Evolutionary conservation across 2,888 invertebrate species (phyloP).

Genomic region (Cactoblastis cactorum): DNA sequence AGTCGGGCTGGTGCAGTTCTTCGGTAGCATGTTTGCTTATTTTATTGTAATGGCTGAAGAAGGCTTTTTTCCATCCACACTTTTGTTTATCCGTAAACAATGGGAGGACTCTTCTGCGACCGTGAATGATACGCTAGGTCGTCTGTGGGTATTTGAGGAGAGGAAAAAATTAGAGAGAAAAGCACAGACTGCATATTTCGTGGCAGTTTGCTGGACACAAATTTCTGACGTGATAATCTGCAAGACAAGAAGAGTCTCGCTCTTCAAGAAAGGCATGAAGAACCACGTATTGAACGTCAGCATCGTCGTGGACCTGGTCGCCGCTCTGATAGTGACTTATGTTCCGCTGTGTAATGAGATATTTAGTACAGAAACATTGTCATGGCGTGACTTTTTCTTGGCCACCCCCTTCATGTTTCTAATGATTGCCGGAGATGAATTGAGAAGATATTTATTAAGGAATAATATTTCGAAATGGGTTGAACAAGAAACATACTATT

Average conservation of each 20-base stretch:
- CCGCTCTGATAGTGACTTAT: constrained; percentile 84
- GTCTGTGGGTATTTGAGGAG: constrained; percentile 85
- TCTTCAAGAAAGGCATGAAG: constrained; percentile 87
- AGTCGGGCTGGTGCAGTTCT: constrained; percentile 91
- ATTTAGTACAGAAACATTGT: constrained; percentile 84
- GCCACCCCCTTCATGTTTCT: constrained; percentile 85
- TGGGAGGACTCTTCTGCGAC: constrained; percentile 85
- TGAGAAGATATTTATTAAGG: constrained; percentile 84
- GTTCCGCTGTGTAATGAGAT: constrained; percentile 83
- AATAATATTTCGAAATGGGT: constrained; percentile 84
- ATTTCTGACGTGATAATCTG: constrained; percentile 88
- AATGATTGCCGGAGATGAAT: constrained; percentile 87
- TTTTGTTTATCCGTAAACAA: constrained; percentile 83
- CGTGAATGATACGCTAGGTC: constrained; percentile 86
- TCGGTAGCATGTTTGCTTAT: constrained; percentile 88
- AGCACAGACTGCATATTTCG: constrained; percentile 89
- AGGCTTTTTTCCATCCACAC: constrained; percentile 84
- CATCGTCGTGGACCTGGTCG: constrained; percentile 81
- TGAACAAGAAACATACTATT: constrained; percentile 87
- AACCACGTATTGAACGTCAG: constrained; percentile 82
- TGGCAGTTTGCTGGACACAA: constrained; percentile 87
- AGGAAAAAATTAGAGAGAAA: constrained; percentile 84
- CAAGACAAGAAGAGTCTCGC: constrained; percentile 86
- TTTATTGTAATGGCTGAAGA: constrained; percentile 88
- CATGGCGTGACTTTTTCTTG: constrained; percentile 84